These are phyloP conservation scores for Kryptolebias ocellatus DNA, from an alignment of 2,797 vertebrate genomes.

Conservation along the genomic window DNA sequence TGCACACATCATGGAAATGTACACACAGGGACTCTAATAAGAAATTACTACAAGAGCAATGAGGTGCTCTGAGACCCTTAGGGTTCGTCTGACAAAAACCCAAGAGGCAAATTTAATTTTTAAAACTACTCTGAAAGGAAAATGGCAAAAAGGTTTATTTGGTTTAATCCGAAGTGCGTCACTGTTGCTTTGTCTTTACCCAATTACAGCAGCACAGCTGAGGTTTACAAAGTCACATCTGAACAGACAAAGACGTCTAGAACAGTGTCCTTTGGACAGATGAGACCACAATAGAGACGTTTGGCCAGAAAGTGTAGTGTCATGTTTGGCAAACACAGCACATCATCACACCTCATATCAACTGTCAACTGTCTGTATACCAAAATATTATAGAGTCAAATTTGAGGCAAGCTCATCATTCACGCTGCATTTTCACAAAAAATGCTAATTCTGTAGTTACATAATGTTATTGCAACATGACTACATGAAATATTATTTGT, in stretches of 20 bases:
- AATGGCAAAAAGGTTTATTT: too few relatives aligned
- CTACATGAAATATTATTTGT: too few relatives aligned
- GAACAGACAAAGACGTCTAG: too few relatives aligned
- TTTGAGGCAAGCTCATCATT: background rate
- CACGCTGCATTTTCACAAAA: background rate
- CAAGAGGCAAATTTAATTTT: background rate
- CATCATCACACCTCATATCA: too few relatives aligned
- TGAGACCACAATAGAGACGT: background rate
- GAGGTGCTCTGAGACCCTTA: too few relatives aligned
- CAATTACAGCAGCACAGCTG: background rate
- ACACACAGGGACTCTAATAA: background rate
- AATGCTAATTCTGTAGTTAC: too few relatives aligned
- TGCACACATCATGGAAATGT: slow-evolving; percentile 52
- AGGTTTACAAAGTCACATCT: background rate
- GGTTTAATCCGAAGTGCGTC: background rate
- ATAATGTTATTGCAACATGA: too few relatives aligned
- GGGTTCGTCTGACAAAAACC: background rate
- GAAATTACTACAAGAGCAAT: too few relatives aligned
- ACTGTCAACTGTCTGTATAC: too few relatives aligned
- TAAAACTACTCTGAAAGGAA: background rate
- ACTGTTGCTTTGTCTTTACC: too few relatives aligned
- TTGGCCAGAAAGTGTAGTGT: background rate
- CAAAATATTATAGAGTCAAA: background rate
- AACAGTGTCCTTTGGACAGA: too few relatives aligned
- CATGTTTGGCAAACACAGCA: too few relatives aligned